A percentile compares a stretch with the other conserved stretches of the same genome.
Conservation (phyloP, 53 echinoderm and acorn worm genomes). For the Hippasteria phrygiana region DNA sequence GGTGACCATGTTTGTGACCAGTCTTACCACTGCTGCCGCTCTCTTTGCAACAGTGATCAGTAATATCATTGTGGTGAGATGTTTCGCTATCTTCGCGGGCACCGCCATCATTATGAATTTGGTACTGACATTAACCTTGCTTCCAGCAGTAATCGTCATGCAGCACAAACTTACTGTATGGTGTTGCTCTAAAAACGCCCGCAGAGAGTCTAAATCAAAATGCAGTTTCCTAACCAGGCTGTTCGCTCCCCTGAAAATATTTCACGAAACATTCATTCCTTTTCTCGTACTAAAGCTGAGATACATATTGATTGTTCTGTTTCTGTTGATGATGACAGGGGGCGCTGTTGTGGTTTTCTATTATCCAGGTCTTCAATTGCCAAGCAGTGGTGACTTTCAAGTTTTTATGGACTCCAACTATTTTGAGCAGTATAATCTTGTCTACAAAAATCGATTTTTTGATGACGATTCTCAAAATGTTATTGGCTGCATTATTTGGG, state of each 20-base stretch:
- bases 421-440: conserved; percentile 80
- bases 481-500: conserved; percentile 55
- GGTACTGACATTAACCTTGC: conserved; percentile 76
- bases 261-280: conserved; percentile 64
- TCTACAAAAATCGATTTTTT: conserved; percentile 62
- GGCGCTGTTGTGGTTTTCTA: conserved; percentile 72
- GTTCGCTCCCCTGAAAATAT: not conserved
- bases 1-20: conserved; percentile 88
- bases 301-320: conserved; percentile 70
- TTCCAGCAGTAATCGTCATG: conserved; percentile 81
- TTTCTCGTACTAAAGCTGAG: conserved; percentile 75
- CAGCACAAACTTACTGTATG: conserved; percentile 60
- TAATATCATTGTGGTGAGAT: conserved; percentile 76
- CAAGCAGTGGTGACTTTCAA: conserved; percentile 67
- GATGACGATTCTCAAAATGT: conserved; percentile 30
- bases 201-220: not conserved
- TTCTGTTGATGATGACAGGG: conserved; percentile 65
- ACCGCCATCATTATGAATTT: conserved; percentile 85
- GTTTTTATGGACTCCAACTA: conserved; percentile 63
- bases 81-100: conserved; percentile 86
- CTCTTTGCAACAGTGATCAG: conserved; percentile 78
- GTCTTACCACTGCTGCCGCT: conserved; percentile 85
- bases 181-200: conserved; percentile 10
- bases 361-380: conserved; percentile 73
- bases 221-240: not conserved